Conservation (phyloP, 2,888 invertebrate species). For the Morpho achilles region DNA sequence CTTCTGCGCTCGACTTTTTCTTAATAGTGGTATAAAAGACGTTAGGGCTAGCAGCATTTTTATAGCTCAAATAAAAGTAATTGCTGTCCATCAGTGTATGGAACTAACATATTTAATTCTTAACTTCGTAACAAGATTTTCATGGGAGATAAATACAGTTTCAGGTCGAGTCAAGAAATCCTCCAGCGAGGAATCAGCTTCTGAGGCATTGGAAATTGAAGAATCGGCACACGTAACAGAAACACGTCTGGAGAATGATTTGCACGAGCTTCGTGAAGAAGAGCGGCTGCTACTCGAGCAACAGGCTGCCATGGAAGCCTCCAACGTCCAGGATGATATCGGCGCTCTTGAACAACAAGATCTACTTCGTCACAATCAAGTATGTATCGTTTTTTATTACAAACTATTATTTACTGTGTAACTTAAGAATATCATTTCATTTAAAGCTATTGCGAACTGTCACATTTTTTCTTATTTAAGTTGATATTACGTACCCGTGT, state of each 20-base stretch:
- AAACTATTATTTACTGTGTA: no score
- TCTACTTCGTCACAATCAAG: conserved; percentile 60
- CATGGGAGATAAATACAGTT: conserved; percentile 40
- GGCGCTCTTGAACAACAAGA: conserved; percentile 63
- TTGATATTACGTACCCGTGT: no score
- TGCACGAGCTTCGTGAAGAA: conserved; percentile 80
- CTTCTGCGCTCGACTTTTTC: no score
- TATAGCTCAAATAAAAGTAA: no score
- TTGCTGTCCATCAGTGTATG: no score
- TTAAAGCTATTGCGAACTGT: no score
- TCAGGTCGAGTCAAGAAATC: conserved; percentile 95
- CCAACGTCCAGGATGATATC: conserved; percentile 59
- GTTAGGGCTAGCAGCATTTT: no score
- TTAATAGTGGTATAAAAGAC: no score
- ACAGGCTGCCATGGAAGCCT: conserved; percentile 84
- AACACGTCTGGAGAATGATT: conserved; percentile 54
- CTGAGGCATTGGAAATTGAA: conserved; percentile 95
- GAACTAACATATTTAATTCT: no score
- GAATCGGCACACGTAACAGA: conserved; percentile 87
- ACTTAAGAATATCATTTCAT: no score
- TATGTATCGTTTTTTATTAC: background rate
- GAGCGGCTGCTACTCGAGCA: conserved; percentile 86
- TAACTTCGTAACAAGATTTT: no score
- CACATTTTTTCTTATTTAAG: no score
- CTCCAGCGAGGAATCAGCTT: conserved; percentile 89